Conservation (phyloP, 2,113 vertebrate species). For the Turnix velox region DNA sequence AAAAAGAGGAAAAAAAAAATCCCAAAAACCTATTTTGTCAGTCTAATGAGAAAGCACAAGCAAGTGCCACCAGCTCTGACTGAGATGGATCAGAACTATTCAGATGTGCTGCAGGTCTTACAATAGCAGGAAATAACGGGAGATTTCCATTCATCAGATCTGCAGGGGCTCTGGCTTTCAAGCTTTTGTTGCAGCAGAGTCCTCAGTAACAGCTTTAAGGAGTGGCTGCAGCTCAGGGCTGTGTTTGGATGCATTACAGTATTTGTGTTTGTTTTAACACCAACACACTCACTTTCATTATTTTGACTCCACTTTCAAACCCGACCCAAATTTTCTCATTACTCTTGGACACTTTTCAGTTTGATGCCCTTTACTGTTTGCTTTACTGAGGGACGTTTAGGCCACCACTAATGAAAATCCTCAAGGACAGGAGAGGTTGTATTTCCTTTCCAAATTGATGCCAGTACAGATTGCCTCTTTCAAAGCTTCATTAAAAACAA, state of each 20-base stretch:
- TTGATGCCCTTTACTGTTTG: background rate
- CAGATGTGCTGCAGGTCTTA: background rate
- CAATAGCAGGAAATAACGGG: background rate
- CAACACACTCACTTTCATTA: background rate
- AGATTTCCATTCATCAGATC: background rate
- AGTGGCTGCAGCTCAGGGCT: background rate
- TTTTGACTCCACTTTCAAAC: background rate
- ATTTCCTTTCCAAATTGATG: slow-evolving; percentile 28
- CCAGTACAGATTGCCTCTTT: slow-evolving; percentile 32
- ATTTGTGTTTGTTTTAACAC: background rate
- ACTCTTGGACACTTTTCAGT: background rate
- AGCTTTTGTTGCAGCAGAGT: background rate
- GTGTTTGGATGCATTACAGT: background rate
- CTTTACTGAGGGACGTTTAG: background rate
- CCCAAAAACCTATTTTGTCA: no score
- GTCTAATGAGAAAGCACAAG: background rate
- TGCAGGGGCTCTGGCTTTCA: background rate
- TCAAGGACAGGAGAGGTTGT: background rate
- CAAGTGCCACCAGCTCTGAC: background rate
- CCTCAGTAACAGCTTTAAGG: background rate
- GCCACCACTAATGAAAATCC: background rate
- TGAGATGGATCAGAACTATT: background rate
- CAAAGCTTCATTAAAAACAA: slow-evolving; percentile 57
- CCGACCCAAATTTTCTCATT: background rate
- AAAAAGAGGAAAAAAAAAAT: background rate